Conservation (phyloP, 2,113 vertebrate species). For the Potamarius usumacintae region DNA sequence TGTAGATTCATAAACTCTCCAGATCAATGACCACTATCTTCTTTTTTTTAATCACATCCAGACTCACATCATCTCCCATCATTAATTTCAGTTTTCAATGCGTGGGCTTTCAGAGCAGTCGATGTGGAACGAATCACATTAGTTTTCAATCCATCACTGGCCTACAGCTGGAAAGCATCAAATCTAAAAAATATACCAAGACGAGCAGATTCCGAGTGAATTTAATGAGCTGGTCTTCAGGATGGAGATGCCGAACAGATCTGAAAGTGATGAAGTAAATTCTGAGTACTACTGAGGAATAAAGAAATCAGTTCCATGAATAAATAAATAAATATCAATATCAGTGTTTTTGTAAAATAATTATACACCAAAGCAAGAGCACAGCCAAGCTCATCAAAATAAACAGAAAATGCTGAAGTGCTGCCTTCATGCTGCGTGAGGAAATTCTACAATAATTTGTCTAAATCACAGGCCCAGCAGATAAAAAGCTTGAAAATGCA, state of each 20-base stretch:
- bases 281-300: neutral
- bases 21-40: constrained; percentile 27
- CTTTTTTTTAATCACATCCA: constrained; percentile 29
- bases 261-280: neutral
- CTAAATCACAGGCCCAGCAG: neutral
- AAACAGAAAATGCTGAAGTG: neutral
- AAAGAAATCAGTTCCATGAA: neutral
- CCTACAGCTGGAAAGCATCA: constrained; percentile 2
- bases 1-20: constrained; percentile 53
- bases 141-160: constrained; percentile 38
- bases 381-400: neutral
- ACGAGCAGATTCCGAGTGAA: neutral
- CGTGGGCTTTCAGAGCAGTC: neutral
- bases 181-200: neutral
- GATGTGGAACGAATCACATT: constrained; percentile 39
- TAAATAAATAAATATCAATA: neutral
- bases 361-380: neutral
- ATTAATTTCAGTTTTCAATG: constrained; percentile 27
- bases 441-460: neutral
- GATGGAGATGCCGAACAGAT: neutral
- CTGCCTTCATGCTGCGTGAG: neutral
- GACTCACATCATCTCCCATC: constrained; percentile 2
- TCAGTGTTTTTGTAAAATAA: neutral
- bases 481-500: neutral
- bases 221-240: neutral